Evolutionary conservation across 2,888 invertebrate species (phyloP).

Genomic region (Cephonodes hylas): DNA sequence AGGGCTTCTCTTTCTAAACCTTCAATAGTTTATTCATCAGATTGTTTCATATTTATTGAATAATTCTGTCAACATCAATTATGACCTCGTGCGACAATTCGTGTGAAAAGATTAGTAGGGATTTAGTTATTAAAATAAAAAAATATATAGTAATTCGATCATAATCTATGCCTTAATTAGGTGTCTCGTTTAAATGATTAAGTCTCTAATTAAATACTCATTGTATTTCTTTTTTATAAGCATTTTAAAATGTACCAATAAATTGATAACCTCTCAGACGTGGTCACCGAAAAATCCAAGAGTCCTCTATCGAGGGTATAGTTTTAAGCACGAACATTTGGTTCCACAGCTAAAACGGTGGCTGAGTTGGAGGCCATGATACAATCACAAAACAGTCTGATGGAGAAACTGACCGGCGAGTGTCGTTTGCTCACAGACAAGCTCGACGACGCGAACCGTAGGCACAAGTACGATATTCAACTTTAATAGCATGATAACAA

Average conservation of each 20-base stretch:
- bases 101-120: not conserved
- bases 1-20: conserved; percentile 66
- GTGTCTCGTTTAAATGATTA: not conserved
- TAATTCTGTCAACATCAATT: not conserved
- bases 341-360: conserved; percentile 90
- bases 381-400: conserved; percentile 94
- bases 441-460: conserved; percentile 92
- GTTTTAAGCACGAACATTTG: conserved; percentile 76
- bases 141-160: not conserved
- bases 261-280: not conserved
- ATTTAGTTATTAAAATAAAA: not conserved
- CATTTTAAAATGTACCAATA: too few relatives aligned
- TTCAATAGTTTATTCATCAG: conserved; percentile 88
- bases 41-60: conserved; percentile 55
- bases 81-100: not conserved
- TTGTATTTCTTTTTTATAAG: not conserved
- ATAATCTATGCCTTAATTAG: not conserved
- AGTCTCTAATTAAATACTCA: not conserved
- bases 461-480: conserved; percentile 90
- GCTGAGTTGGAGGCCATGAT: conserved; percentile 94
- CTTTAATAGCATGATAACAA: conserved; percentile 57
- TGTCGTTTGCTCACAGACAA: conserved; percentile 94
- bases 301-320: conserved; percentile 12
- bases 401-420: conserved; percentile 94
- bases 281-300: not conserved